These are phyloP conservation scores for Dipodomys ordii DNA, from an alignment of 2,113 vertebrate species.

Conservation along the genomic window DNA sequence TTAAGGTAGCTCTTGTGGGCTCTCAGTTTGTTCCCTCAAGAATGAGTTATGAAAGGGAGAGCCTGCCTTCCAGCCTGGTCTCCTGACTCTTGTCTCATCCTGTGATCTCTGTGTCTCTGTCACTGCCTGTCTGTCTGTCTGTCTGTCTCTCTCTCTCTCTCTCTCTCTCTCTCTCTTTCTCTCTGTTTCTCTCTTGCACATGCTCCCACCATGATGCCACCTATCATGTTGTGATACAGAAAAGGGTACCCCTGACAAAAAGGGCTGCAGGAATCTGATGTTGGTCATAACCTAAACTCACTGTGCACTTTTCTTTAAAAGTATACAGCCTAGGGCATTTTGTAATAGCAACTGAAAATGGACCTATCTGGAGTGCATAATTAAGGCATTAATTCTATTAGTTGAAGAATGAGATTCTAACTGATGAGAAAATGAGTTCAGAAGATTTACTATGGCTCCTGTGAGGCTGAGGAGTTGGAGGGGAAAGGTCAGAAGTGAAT, in stretches of 20 bases:
- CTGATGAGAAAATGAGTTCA: not conserved
- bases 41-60: not conserved
- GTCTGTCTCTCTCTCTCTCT: too few relatives aligned
- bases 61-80: not conserved
- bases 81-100: not conserved
- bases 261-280: too few relatives aligned
- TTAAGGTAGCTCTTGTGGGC: not conserved
- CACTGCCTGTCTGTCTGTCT: too few relatives aligned
- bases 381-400: not conserved
- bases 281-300: too few relatives aligned
- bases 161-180: too few relatives aligned
- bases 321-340: not conserved
- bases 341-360: not conserved
- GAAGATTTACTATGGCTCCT: not conserved
- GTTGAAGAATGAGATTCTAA: not conserved
- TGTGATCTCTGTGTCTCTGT: not conserved
- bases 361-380: not conserved
- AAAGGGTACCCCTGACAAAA: not conserved
- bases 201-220: not conserved
- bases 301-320: not conserved
- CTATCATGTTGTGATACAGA: not conserved
- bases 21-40: not conserved
- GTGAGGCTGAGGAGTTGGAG: not conserved
- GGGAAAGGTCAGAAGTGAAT: not conserved
- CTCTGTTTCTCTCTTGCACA: too few relatives aligned